Evolutionary conservation across 2,797 vertebrate genomes (phyloP).

Genomic region (Darevskia nairensis): DNA sequence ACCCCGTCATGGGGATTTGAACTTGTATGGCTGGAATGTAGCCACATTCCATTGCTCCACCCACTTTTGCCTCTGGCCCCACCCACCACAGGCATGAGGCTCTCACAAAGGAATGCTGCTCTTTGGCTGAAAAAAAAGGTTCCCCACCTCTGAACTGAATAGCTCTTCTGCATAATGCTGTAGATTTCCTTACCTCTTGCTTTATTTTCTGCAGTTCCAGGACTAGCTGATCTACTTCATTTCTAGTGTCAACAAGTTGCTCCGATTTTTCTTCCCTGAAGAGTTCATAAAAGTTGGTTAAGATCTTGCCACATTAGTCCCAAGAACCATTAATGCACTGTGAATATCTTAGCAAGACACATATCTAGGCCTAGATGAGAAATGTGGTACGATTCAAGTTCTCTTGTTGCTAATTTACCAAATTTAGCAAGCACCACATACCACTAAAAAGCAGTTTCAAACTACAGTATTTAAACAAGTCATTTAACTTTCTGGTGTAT

Average conservation of each 20-base stretch:
- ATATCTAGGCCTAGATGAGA: background rate
- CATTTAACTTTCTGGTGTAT: background rate
- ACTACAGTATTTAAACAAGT: background rate
- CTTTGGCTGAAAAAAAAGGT: too few relatives aligned
- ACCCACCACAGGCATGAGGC: too few relatives aligned
- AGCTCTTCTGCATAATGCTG: constrained; percentile 17
- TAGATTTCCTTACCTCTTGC: constrained; percentile 85
- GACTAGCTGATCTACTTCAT: constrained; percentile 89
- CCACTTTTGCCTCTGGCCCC: too few relatives aligned
- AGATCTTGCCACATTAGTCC: background rate
- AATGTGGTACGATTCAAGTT: background rate
- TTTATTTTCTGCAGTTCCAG: constrained; percentile 90
- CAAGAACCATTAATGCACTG: background rate
- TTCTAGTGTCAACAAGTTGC: constrained; percentile 90
- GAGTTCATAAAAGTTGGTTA: constrained; percentile 33
- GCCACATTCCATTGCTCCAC: too few relatives aligned
- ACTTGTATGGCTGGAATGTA: too few relatives aligned
- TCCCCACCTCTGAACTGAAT: background rate
- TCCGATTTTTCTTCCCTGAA: constrained; percentile 96
- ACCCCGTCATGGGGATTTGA: too few relatives aligned
- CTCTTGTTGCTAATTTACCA: background rate
- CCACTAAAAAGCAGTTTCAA: background rate
- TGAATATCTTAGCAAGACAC: background rate
- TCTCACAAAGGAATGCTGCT: too few relatives aligned
- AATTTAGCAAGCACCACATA: background rate